Evolutionary conservation across 30 jellyfish, hydroid and myxozoan species (phyloP).

Genomic region (Haliclystus octoradiatus): DNA sequence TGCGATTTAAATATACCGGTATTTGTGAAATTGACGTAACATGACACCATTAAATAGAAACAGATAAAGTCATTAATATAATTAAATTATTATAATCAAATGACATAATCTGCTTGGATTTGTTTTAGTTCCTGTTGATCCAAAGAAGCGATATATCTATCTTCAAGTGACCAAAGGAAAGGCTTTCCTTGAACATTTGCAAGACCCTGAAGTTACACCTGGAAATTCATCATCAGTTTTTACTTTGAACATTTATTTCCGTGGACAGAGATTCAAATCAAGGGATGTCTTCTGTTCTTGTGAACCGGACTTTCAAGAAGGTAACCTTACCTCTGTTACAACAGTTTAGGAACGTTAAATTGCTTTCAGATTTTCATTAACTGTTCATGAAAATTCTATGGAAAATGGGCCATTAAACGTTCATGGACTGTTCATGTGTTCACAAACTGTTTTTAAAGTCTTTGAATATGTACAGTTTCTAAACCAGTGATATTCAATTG

Average conservation of each 20-base stretch:
- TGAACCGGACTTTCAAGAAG: slow-evolving; percentile 92
- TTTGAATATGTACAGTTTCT: too few species aligned
- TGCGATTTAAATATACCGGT: too few species aligned
- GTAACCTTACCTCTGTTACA: slow-evolving; percentile 20
- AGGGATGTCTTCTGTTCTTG: slow-evolving; percentile 78
- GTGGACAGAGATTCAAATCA: slow-evolving; percentile 71
- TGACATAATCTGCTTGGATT: not conserved
- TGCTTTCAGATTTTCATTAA: too few species aligned
- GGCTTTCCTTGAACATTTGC: slow-evolving; percentile 86
- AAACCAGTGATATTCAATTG: too few species aligned
- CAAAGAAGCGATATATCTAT: slow-evolving; percentile 60
- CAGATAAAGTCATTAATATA: too few species aligned
- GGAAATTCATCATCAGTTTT: slow-evolving; percentile 65
- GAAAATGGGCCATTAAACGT: too few species aligned
- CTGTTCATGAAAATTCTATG: too few species aligned
- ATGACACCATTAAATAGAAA: too few species aligned
- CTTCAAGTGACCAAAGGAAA: slow-evolving; percentile 74
- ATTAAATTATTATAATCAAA: too few species aligned
- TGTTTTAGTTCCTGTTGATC: slow-evolving; percentile 70
- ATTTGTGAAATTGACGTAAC: too few species aligned
- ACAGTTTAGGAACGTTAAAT: not conserved
- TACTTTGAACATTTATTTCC: slow-evolving; percentile 43
- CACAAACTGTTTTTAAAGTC: not conserved
- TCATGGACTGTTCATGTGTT: too few species aligned
- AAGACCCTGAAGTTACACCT: slow-evolving; percentile 83